Base-by-base conservation (phyloP, 2,888 invertebrate genomes). In the Drosophila borealis region DNA sequence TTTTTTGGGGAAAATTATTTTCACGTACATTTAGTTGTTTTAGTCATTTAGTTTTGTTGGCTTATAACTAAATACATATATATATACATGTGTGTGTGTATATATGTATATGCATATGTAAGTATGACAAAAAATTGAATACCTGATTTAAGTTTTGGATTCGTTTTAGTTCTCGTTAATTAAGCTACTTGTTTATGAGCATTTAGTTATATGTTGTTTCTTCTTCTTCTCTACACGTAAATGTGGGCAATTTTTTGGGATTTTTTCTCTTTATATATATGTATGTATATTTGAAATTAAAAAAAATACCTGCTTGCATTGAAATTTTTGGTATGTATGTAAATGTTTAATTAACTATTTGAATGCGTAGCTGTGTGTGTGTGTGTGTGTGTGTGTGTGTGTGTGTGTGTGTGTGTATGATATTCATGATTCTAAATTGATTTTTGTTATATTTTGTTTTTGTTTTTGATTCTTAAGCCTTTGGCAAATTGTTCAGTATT, bases 401-500 rank as follows among this genome's bases (percentile, higher is more conserved):
- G 36, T 68, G 54, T 60, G 51, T 69, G 54, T 67, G 14, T 57
- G 37, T 80, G 13, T 64, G 9, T 60, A 56, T 68, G 59, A 73
- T 63, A 73, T 64, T 64, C 34, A 61, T 73, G 64, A 57, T 63
- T 59, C 62, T 74, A 67, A 49, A 59, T 55, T 78, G 60, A 60
- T 42, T 67, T 61, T 67, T 59, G 51, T 49, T 60, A 46, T 45
- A 45, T 68, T 44, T 66, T 63, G 57, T 57, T 63, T 60, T 51
- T 55, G 54, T 75, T 87, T 84, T 72, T 85, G 87, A 80, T 85
- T 87, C 73, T 87, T 75, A 74, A 79, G 89, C 86, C 89, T 86
- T 89, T 89, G 86, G 87, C 89, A 84, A 89, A 83, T 86, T 83
- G 83, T 86, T 83, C 83, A 82, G 73, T 85, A 77, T 88, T 72